A percentile compares a stretch with the other conserved stretches of the same genome.
These are phyloP conservation scores for Cotesia typhae DNA, from an alignment of 1,140 invertebrate genomes.

Conservation along the genomic window DNA sequence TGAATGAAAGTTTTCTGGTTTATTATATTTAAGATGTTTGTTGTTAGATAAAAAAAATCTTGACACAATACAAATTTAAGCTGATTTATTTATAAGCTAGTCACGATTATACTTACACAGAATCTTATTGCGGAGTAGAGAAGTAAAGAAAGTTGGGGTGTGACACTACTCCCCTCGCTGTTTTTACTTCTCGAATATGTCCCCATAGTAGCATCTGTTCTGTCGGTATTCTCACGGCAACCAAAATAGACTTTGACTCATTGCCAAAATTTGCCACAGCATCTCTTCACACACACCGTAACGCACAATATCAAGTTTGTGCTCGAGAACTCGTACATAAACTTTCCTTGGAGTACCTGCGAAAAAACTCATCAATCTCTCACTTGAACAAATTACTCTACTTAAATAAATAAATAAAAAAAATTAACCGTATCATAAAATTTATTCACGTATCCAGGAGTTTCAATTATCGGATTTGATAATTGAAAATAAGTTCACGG, in stretches of 20 bases:
- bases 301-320: not conserved
- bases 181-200: slow-evolving; percentile 31
- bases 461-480: not conserved
- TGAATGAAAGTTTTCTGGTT: too few relatives aligned
- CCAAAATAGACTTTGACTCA: slow-evolving; percentile 56
- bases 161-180: slow-evolving; percentile 3
- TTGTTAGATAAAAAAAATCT: not conserved
- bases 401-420: too few relatives aligned
- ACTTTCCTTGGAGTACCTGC: too few relatives aligned
- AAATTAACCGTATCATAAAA: too few relatives aligned
- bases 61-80: slow-evolving; percentile 13
- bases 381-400: too few relatives aligned
- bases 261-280: slow-evolving; percentile 49
- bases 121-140: slow-evolving; percentile 8
- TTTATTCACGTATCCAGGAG: not conserved
- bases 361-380: too few relatives aligned
- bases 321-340: not conserved
- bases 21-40: not conserved
- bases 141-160: not conserved
- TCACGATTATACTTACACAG: slow-evolving; percentile 1
- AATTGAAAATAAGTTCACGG: not conserved
- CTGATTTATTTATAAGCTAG: slow-evolving; percentile 23
- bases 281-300: slow-evolving; percentile 24
- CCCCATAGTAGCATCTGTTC: slow-evolving; percentile 39
- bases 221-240: slow-evolving; percentile 40